Evolutionary conservation across 2,797 vertebrate species (phyloP), one percentile per base, ranked within the genome.

Genomic region (Distichodus sexfasciatus): DNA sequence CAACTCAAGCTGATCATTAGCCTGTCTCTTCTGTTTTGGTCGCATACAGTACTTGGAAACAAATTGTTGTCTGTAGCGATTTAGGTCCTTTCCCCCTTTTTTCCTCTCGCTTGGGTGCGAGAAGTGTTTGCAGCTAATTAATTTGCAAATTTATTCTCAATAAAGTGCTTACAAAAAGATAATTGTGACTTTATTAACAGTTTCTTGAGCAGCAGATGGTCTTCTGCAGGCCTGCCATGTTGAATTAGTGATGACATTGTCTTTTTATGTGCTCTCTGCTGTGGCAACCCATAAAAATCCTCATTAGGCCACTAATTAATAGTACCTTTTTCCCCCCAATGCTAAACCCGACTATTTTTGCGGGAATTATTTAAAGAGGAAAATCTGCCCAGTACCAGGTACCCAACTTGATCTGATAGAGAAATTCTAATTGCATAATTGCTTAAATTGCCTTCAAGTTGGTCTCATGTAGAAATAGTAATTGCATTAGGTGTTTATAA

Each of bases 171-270:
- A 93, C 93, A 95, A 96, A 94, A 95, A 95, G 93, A 95, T 96
- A 96, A 99, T 94, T 96, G 94, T 94, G 93, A 94, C 94, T 97
- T 95, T 96, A 97, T 96, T 96, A 98, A 94, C 92, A 94, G 93
- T 96, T 96, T 94, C 92, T 86, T 86, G 92, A 90, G 92, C 93
- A 95, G 93, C 96, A 98, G 96, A 97, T 97, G 96, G 94, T 90
- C 92, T 94, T 95, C 92, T 88, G 91, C 91, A 89, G 92, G 93
- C 90, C 93, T 96, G 96, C 94, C 94, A 95, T 91, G 92, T 94
- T 96, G 93, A 94, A 95, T 97, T 96, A 97, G 93, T 91, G 92
- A 94, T 95, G 95, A 95, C 87, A 88, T 89, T 87, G 91, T 89
- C 85, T 88, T 91, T 94, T 95, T 94, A 95, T 93, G 91, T 87